Evolutionary conservation across 1,140 invertebrate species (phyloP), one percentile per base, ranked within the genome.

Genomic region (Cataglyphis hispanica): DNA sequence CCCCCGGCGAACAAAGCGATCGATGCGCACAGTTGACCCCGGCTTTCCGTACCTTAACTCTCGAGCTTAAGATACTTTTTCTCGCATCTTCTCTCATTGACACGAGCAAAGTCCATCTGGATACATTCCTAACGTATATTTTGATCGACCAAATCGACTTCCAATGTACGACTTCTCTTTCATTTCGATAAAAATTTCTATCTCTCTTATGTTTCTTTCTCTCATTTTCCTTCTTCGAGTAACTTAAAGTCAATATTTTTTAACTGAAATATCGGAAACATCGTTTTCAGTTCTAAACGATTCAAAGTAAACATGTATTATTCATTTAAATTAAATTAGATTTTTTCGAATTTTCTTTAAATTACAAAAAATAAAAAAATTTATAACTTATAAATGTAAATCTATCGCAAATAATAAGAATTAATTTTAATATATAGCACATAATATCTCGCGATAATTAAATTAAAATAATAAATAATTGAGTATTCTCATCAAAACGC

Each of bases 1-100:
- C 67, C 13, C n/a, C n/a, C 40, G 67, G 78, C 63, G 78, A 74
- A 83, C 78, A 83, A 83, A 83, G 37, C 78, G 78, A 83, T 83
- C 78, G 78, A 83, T 83, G 67, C 78, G 67, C 78, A 83, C 78
- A 40, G 53, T 72, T 83, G 67, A 83, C 78, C 53, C 37, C 53
- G n/a, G n/a, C 53, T 83, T 19, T 22, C 25, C 37, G 19, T n/a
- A 83, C 67, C 78, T 83, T 83, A 83, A 83, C 40, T 56, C 53
- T 72, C 67, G 67, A 46, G 37, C 67, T 7, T 37, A n/a, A 72
- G 25, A n/a, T 83, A 46, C 67, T 83, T 74, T 72, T 81, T 72
- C 66, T 22, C 64, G 25, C 66, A 22, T 7, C 25, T 58, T 72
- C 19, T 58, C 16, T 11, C 75, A 60, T 77, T 34, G 43, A 50